These are phyloP conservation scores for Megalurothrips usitatus DNA, from an alignment of 2,888 invertebrate species.

Conservation along the genomic window DNA sequence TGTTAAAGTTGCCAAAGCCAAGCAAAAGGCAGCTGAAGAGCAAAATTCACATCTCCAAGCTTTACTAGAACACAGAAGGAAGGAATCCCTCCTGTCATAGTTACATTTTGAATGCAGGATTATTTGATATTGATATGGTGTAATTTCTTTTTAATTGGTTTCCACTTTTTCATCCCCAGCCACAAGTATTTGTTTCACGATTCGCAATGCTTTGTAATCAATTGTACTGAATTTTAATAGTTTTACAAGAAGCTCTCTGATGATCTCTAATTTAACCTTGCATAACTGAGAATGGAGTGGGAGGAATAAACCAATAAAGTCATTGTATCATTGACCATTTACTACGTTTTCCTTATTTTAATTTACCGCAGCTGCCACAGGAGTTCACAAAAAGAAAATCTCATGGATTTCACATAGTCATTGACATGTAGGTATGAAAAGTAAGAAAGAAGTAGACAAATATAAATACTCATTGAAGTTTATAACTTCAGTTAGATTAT, in stretches of 20 bases:
- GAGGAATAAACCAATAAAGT: too few species aligned
- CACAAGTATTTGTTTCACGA: too few species aligned
- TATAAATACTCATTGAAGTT: not conserved
- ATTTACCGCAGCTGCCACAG: not conserved
- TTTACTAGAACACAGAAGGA: not conserved
- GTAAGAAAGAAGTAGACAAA: not conserved
- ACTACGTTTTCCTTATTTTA: not conserved
- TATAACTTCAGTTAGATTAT: not conserved
- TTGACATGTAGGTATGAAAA: conserved; percentile 8
- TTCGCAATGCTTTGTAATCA: too few species aligned
- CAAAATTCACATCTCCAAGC: conserved; percentile 6
- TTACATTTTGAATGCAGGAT: not conserved
- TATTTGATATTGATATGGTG: not conserved
- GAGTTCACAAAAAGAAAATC: not conserved
- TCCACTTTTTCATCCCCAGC: too few species aligned
- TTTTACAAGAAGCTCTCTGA: too few species aligned
- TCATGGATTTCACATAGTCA: not conserved
- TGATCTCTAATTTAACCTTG: too few species aligned
- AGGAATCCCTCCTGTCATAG: not conserved
- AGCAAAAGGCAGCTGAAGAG: not conserved
- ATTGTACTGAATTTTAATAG: too few species aligned
- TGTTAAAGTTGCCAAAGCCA: not conserved
- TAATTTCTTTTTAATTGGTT: too few species aligned
- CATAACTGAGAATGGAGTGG: too few species aligned
- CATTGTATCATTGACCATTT: not conserved